Evolutionary conservation across 2,888 invertebrate genomes (phyloP).

Genomic region (Aphidius colemani): DNA sequence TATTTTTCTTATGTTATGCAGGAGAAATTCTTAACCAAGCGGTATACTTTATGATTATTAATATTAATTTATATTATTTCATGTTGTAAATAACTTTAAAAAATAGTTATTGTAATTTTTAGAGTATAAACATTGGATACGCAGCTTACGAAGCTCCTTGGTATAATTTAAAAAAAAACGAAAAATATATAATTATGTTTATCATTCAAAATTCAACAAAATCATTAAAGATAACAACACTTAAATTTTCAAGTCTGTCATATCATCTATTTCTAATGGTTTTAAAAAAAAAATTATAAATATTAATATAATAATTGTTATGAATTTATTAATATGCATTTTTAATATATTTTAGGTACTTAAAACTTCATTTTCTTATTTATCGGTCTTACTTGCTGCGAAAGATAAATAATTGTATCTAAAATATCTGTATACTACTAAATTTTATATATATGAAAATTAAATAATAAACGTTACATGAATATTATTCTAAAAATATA

Average conservation of each 20-base stretch:
- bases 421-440: too few relatives aligned
- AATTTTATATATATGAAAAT: too few relatives aligned
- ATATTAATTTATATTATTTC: too few relatives aligned
- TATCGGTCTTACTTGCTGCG: constrained; percentile 28
- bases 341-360: constrained; percentile 7
- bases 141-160: constrained; percentile 30
- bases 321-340: too few relatives aligned
- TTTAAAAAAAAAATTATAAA: not conserved
- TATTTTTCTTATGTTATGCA: constrained; percentile 42
- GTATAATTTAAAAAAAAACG: constrained; percentile 27
- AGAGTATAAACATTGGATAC: constrained; percentile 18
- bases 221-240: constrained; percentile 31
- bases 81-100: too few relatives aligned
- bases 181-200: constrained; percentile 28
- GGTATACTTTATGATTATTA: constrained; percentile 4
- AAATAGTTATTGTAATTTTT: too few relatives aligned
- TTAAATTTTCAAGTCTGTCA: constrained; percentile 32
- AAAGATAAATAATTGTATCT: constrained; percentile 2
- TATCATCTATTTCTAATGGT: constrained; percentile 29
- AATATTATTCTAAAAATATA: too few relatives aligned
- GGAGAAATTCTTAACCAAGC: constrained; percentile 38
- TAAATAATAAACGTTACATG: too few relatives aligned
- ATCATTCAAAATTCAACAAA: constrained; percentile 25
- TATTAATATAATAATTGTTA: too few relatives aligned
- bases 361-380: constrained; percentile 28